Percentiles rank a stretch among this genome's conserved stretches.
Evolutionary conservation across 2,888 invertebrate species (phyloP).

Genomic region (Polylopha cassiicola): DNA sequence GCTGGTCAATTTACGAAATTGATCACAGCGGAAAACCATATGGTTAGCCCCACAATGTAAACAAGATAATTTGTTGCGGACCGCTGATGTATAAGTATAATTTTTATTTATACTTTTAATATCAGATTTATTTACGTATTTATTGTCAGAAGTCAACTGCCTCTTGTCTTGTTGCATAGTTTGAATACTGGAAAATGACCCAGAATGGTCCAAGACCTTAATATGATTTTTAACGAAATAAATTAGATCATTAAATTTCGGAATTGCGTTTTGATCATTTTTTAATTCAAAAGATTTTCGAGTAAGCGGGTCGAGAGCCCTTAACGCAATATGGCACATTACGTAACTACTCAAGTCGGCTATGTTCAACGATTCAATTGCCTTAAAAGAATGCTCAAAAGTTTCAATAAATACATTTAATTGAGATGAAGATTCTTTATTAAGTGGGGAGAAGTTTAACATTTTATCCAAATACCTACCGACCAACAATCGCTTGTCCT

Average conservation of each 20-base stretch:
- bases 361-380: slow-evolving; percentile 3
- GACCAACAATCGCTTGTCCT: slow-evolving; percentile 19
- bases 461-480: slow-evolving; percentile 20
- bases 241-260: too few species aligned
- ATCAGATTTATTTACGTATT: too few species aligned
- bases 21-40: neutral
- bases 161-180: too few species aligned
- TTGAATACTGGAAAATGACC: too few species aligned
- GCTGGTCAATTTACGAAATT: slow-evolving; percentile 1
- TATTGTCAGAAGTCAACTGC: too few species aligned
- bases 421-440: slow-evolving; percentile 10
- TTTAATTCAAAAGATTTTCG: neutral
- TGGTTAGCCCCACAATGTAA: neutral
- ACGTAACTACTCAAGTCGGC: neutral
- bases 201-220: too few species aligned
- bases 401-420: slow-evolving; percentile 18
- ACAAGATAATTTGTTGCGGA: too few species aligned
- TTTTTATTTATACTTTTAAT: too few species aligned
- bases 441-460: slow-evolving; percentile 21
- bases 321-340: neutral
- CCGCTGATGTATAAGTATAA: too few species aligned
- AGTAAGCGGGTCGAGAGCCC: neutral
- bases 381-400: slow-evolving; percentile 14
- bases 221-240: too few species aligned
- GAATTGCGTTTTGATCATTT: neutral